Base-by-base conservation (phyloP, 2,797 vertebrate species). In the Coregonus ussuriensis region DNA sequence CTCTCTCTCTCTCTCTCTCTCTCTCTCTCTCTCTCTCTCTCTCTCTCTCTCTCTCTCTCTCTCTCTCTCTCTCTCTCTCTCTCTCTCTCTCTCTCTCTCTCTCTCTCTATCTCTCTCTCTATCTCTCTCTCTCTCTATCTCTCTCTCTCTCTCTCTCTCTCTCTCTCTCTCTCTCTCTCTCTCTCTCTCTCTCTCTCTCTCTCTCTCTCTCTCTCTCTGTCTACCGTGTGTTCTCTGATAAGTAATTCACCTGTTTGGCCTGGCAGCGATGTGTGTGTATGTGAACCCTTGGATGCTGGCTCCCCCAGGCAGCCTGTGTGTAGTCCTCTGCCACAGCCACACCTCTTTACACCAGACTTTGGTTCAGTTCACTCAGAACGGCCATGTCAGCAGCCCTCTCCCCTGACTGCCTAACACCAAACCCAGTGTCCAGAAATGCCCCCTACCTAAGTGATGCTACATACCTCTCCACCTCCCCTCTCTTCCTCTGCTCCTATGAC, bases 201-300 rank as follows among this genome's bases (percentile, higher is more conserved):
- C 25, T 25, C 25, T 25, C 25, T 25, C 25, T 25, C 69, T 35
- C 18, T 3, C 5, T 11, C 47, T 11, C n/a, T 71, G 77, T 82
- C 85, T 52, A 78, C 4, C 68, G 74, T 86, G 78, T 77, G 41
- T 79, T 86, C 81, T 80, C 31, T 33, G 31, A 33, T 33, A 33
- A 33, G 31, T 33, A 90, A 91, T 92, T 92, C 91, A 90, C 92
- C 89, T 89, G 87, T 90, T 90, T 92, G 90, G 88, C 89, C 90
- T 89, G 83, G 84, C 85, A 88, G 88, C 87, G 47, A 79, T 88
- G 54, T 54, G 41, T 74, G 72, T 73, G 72, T 75, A 47, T 67
- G 41, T 67, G 41, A 63, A 83, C 82, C 83, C 82, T 90, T 88
- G 88, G 84, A 85, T 86, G 86, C 85, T 75, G 74, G 76, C 81